Percentiles rank a stretch among this genome's conserved stretches.
These are phyloP conservation scores for Phalacrocorax carbo DNA, from an alignment of 2,113 vertebrate species.

Conservation along the genomic window DNA sequence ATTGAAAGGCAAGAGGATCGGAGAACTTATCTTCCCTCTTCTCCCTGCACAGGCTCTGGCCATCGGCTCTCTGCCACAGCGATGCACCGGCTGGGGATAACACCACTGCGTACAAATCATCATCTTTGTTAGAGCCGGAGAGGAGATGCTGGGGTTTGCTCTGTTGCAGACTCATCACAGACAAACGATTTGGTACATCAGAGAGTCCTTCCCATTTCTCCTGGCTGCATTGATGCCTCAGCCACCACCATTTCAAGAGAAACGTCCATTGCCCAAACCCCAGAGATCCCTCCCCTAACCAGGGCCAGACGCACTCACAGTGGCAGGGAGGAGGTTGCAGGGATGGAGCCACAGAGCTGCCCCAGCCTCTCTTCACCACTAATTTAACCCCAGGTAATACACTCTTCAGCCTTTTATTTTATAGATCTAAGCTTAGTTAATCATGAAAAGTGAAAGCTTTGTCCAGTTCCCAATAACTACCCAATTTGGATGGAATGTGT, in stretches of 20 bases:
- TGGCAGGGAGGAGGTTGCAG: background rate
- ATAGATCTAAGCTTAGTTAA: background rate
- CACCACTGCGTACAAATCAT: rapidly evolving
- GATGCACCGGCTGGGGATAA: rapidly evolving
- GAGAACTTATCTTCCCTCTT: background rate
- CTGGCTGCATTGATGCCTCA: background rate
- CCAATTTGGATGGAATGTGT: background rate
- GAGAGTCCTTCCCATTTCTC: background rate
- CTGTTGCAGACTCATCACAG: background rate
- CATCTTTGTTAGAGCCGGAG: background rate
- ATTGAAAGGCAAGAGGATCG: background rate
- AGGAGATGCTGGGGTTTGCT: background rate
- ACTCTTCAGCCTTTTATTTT: background rate
- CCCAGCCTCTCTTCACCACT: background rate
- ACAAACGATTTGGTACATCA: background rate
- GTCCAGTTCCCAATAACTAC: background rate
- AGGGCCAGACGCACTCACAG: background rate
- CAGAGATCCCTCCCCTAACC: background rate
- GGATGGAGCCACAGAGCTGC: background rate
- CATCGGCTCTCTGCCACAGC: background rate
- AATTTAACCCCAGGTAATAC: background rate
- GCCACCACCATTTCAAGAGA: background rate
- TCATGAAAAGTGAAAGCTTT: background rate
- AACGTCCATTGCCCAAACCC: background rate
- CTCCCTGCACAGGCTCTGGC: background rate